These are phyloP conservation scores for Clarias magur DNA, from an alignment of 2,113 vertebrate species.

Conservation along the genomic window DNA sequence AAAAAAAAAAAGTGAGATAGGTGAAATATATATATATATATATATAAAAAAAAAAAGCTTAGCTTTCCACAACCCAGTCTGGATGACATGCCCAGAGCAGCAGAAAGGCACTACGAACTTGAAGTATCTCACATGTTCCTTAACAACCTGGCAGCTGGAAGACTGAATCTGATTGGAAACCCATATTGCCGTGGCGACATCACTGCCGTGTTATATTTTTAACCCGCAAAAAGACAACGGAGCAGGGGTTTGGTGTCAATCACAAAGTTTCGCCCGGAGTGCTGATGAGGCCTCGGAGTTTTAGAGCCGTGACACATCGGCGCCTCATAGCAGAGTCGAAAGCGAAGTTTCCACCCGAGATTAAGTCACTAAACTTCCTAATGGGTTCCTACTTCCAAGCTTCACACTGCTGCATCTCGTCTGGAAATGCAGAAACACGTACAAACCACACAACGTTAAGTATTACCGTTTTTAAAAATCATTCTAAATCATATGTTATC, in stretches of 20 bases:
- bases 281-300: slow-evolving; percentile 48
- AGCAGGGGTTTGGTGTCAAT: slow-evolving; percentile 50
- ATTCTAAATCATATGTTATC: background rate
- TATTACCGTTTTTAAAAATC: background rate
- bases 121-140: slow-evolving; percentile 48
- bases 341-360: slow-evolving; percentile 37
- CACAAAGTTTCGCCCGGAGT: slow-evolving; percentile 44
- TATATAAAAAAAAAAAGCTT: slow-evolving; percentile 27
- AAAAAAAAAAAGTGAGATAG: slow-evolving; percentile 10
- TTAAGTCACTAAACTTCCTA: slow-evolving; percentile 30
- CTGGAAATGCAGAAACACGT: background rate
- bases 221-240: slow-evolving; percentile 46
- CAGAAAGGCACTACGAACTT: slow-evolving; percentile 32
- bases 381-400: background rate
- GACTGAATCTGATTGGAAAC: slow-evolving; percentile 53
- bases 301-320: slow-evolving; percentile 39
- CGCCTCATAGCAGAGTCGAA: slow-evolving; percentile 36
- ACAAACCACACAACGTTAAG: too few relatives aligned
- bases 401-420: slow-evolving; percentile 9
- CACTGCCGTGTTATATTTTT: slow-evolving; percentile 57
- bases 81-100: slow-evolving; percentile 48
- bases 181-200: slow-evolving; percentile 51
- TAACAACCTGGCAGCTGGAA: slow-evolving; percentile 57
- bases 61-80: slow-evolving; percentile 37
- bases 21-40: background rate